Evolutionary conservation across 2,113 vertebrate species (phyloP).

Genomic region (Gallinago paraguaiae): DNA sequence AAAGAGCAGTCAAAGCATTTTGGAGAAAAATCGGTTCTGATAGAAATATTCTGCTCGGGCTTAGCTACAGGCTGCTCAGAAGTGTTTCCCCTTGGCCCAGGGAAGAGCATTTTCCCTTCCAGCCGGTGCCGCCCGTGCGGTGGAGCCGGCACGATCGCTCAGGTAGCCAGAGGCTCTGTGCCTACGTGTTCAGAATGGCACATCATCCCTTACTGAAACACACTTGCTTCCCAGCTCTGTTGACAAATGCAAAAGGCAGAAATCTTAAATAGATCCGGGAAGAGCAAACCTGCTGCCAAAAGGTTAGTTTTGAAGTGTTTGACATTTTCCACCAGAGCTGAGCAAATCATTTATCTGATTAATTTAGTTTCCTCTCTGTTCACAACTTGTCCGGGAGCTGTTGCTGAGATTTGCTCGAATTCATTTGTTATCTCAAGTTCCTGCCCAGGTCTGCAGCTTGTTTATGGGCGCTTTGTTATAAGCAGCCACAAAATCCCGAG

Average conservation of each 20-base stretch:
- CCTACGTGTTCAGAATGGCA: neutral
- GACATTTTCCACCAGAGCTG: slow-evolving; percentile 52
- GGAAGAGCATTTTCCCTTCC: neutral
- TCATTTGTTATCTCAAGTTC: slow-evolving; percentile 49
- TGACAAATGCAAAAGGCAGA: slow-evolving; percentile 54
- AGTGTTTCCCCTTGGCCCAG: neutral
- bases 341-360: slow-evolving; percentile 68
- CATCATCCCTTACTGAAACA: neutral
- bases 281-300: slow-evolving; percentile 55
- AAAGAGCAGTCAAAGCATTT: neutral
- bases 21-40: neutral
- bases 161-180: neutral
- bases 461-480: neutral
- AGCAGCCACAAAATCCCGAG: neutral
- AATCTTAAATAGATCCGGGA: slow-evolving; percentile 38
- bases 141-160: fast-evolving
- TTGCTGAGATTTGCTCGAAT: slow-evolving; percentile 54
- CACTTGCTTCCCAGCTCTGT: neutral
- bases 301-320: slow-evolving; percentile 60
- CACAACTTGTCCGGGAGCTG: slow-evolving; percentile 20
- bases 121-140: fast-evolving
- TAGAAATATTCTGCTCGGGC: neutral
- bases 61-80: neutral
- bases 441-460: slow-evolving; percentile 21
- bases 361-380: slow-evolving; percentile 50